A percentile compares a stretch with the other conserved stretches of the same genome.
phyloP scores from a whole-genome alignment of 1,140 invertebrate species.

The Rhopalosiphum maidis region DNA sequence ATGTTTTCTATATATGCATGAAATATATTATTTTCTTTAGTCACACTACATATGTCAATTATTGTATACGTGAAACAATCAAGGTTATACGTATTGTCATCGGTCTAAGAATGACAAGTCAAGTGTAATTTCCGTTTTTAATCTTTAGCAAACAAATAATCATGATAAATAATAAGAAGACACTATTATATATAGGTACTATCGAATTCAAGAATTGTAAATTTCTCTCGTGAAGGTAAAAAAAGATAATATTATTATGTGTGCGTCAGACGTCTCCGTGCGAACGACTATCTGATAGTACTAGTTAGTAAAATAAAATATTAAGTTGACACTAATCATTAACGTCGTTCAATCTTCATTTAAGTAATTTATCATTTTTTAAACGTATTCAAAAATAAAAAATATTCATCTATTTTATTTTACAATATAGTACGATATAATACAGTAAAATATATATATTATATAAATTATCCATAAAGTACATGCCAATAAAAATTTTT shows the following conservation, averaged over 20 bases:
- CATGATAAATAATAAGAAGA: neutral
- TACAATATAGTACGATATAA: neutral
- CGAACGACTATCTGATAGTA: neutral
- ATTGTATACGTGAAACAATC: neutral
- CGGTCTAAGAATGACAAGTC: neutral
- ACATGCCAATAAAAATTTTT: too few species aligned
- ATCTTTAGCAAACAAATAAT: neutral
- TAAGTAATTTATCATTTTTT: neutral
- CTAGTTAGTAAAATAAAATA: neutral
- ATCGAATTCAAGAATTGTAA: neutral
- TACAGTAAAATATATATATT: neutral
- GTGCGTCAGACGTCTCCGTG: neutral
- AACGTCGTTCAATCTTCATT: neutral
- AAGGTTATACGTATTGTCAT: neutral
- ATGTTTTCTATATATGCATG: too few species aligned
- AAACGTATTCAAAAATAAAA: neutral
- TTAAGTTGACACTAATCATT: neutral
- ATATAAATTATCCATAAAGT: neutral
- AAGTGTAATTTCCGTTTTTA: neutral
- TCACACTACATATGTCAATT: neutral
- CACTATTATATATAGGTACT: neutral
- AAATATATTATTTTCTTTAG: neutral
- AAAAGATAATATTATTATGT: conserved; percentile 5
- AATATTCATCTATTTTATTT: neutral
- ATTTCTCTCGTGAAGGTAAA: neutral